These are phyloP conservation scores for Riptortus pedestris DNA, from an alignment of 1,140 invertebrate genomes.

Conservation along the genomic window DNA sequence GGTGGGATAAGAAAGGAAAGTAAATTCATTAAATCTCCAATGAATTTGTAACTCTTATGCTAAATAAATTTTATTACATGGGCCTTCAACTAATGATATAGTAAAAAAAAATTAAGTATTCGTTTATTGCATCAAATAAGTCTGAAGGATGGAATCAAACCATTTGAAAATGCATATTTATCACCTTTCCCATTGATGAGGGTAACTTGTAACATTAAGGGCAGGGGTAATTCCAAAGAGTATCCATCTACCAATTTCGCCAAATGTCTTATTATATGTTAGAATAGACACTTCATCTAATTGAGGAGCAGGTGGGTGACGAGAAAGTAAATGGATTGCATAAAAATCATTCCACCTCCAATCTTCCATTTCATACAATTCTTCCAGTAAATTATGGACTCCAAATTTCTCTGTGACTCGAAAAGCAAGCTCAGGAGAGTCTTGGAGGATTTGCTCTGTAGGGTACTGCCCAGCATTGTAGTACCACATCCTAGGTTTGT, in stretches of 20 bases:
- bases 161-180: no score
- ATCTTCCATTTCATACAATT: constrained; percentile 28
- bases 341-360: constrained; percentile 32
- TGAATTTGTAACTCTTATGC: no score
- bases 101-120: no score
- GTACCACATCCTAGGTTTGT: constrained; percentile 34
- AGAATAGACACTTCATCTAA: constrained; percentile 31
- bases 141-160: no score
- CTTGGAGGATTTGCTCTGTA: constrained; percentile 32
- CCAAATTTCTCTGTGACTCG: constrained; percentile 33
- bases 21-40: no score
- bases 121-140: no score
- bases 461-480: constrained; percentile 36
- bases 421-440: constrained; percentile 32
- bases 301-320: constrained; percentile 30
- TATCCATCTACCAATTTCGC: constrained; percentile 32
- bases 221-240: constrained; percentile 29
- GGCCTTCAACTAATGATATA: no score
- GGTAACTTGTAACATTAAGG: neutral
- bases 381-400: constrained; percentile 32
- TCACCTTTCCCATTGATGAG: neutral
- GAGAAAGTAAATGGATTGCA: constrained; percentile 33
- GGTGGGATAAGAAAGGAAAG: no score
- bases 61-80: no score
- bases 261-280: constrained; percentile 31